Percentiles rank a stretch among this genome's conserved stretches.
These are phyloP conservation scores for Epirrita christyi DNA, from an alignment of 2,888 invertebrate species.

Conservation along the genomic window DNA sequence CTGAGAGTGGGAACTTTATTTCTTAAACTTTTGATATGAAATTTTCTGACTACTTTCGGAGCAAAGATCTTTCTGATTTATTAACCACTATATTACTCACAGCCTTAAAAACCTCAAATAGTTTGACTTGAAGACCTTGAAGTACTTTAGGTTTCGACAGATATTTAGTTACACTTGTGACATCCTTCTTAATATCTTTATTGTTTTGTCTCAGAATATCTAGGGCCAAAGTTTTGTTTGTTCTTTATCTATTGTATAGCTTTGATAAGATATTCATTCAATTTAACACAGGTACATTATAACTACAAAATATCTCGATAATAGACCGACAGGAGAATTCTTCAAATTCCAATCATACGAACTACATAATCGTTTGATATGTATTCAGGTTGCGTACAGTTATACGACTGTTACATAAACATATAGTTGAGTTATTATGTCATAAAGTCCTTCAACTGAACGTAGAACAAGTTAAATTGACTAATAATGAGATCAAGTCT, in stretches of 20 bases:
- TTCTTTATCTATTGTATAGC: no score
- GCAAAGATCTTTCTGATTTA: not conserved
- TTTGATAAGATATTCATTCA: no score
- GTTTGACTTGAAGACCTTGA: no score
- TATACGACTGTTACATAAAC: conserved; percentile 15
- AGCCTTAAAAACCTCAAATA: no score
- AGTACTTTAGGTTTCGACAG: no score
- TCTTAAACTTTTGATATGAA: not conserved
- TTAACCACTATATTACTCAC: no score
- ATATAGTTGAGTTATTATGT: not conserved
- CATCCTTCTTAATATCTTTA: not conserved
- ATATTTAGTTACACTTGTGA: not conserved
- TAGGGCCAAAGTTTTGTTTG: no score
- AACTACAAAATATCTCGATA: conserved; percentile 2
- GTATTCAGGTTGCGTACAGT: conserved; percentile 16
- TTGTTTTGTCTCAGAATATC: not conserved
- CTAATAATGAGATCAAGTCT: not conserved
- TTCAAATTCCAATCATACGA: conserved; percentile 17
- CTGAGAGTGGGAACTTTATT: conserved; percentile 19
- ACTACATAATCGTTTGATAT: conserved; percentile 8
- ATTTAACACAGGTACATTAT: not conserved
- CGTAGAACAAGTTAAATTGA: conserved; percentile 11
- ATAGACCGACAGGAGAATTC: conserved; percentile 3
- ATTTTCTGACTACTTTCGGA: not conserved
- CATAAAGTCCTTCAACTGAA: conserved; percentile 11